Base-by-base conservation (phyloP, 2,888 invertebrate species). In the Corythucha ciliata region DNA sequence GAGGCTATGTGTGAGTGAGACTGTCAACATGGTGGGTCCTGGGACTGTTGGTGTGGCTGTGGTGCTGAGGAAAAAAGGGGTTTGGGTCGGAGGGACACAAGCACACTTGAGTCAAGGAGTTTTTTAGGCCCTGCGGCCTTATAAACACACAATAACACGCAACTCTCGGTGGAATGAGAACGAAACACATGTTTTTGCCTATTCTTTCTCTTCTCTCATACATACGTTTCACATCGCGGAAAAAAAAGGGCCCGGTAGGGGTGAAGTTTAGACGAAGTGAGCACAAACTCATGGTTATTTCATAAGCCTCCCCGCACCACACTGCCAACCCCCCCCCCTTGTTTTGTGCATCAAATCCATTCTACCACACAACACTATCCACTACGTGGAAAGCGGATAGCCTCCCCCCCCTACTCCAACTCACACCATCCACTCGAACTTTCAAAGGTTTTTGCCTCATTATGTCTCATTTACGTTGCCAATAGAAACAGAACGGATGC, bases 121-220 rank as follows among this genome's bases (percentile, higher is more conserved):
- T n/a, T n/a, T n/a, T n/a, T n/a, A 16, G 33, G 33, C 14, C 33
- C 33, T 16, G 33, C 33, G 14, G 14, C 33, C 33, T 33, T 18
- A 18, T 16, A 33, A 14, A 33, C 33, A 33, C 33, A 16, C 33
- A 33, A 14, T 33, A 14, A 33, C 33, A n/a, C n/a, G n/a, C n/a
- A n/a, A n/a, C n/a, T n/a, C n/a, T n/a, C n/a, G n/a, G n/a, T n/a
- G n/a, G n/a, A n/a, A n/a, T n/a, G n/a, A n/a, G n/a, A n/a, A n/a
- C n/a, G n/a, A n/a, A 33, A 33, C 33, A 33, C 33, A 33, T 33
- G 33, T 33, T 33, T 33, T 33, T 33, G 33, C 33, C 33, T 33
- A 33, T 33, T 33, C 33, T 16, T 18, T 16, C 14, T 16, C 33
- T 16, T n/a, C n/a, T n/a, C 18, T 16, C 33, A 33, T 16, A 33